Base-by-base conservation (phyloP, 2,888 invertebrate species). In the Macrophya alboannulata region DNA sequence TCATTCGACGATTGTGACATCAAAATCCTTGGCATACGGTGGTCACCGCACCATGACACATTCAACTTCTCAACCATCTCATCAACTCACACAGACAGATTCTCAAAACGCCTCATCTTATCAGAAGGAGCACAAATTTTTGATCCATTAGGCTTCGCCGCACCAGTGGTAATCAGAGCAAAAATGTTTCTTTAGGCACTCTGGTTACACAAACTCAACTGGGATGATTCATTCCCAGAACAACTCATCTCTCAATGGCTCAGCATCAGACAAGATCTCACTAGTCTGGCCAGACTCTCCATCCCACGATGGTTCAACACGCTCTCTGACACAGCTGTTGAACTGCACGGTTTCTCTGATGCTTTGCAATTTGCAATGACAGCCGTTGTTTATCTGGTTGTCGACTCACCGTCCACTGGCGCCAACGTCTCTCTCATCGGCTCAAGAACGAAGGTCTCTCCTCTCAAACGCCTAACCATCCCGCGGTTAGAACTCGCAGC, bases 281-380 rank as follows among this genome's bases (percentile, higher is more conserved):
- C 76, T 85, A 45, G 59, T 5, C 45, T 88, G 81, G 82, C 86
- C 76, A 81, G 48, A 9, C 43, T 85, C 45, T 85, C 85, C 65
- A 59, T 88, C 0, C 86, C 86, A 45, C 48, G 87, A 8, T 86
- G 86, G 87, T 40, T 88, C 45, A 85, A 84, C 79, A 86, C 62
- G 15, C 65, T 59, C 40, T 31, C 62, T 8, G n/a, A 40, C 40
- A 85, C 85, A 71, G 86, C 65, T n/a, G 68, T 88, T 0, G 86
- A 89, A 68, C 37, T 88, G 0, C 88, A 88, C 37, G 87, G 87
- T 0, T 88, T 88, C 83, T 86, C 87, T 17, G 88, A 88, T 65
- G 88, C 87, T 0, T 88, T 86, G 5, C 86, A 87, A n/a, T 37
- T 86, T 0, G 88, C 87, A 1, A 87, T 88, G 85, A 71, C 86